phyloP scores from a whole-genome alignment of 1,140 invertebrate genomes.

The Ruditapes philippinarum region DNA sequence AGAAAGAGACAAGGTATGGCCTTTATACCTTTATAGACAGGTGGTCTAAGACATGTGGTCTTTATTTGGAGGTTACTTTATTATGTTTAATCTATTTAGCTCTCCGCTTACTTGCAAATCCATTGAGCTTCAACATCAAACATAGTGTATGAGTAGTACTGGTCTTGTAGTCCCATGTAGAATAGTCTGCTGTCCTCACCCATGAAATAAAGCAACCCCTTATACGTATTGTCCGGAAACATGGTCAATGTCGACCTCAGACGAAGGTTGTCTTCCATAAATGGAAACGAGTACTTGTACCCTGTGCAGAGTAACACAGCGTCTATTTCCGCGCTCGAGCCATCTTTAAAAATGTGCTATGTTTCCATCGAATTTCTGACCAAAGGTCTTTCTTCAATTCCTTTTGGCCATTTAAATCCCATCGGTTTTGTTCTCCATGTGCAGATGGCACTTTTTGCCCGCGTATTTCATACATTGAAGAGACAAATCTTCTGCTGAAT shows the following conservation, averaged over 20 bases:
- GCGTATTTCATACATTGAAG: slow-evolving; percentile 58
- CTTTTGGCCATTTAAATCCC: too few relatives aligned
- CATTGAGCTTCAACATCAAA: slow-evolving; percentile 64
- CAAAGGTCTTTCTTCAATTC: too few relatives aligned
- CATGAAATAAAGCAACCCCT: slow-evolving; percentile 43
- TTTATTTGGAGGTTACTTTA: neutral
- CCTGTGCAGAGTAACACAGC: slow-evolving; percentile 57
- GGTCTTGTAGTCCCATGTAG: slow-evolving; percentile 57
- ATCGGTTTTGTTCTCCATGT: slow-evolving; percentile 51
- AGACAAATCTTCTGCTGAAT: slow-evolving; percentile 56
- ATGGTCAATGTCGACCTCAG: neutral
- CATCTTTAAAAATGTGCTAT: slow-evolving; percentile 59
- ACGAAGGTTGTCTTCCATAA: slow-evolving; percentile 25
- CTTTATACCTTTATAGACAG: neutral
- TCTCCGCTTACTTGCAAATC: slow-evolving; percentile 34
- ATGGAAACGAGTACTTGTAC: slow-evolving; percentile 51
- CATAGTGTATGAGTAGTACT: slow-evolving; percentile 58
- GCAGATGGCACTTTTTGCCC: slow-evolving; percentile 17
- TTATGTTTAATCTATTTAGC: neutral
- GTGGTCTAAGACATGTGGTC: neutral
- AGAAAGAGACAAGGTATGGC: neutral
- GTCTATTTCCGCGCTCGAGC: slow-evolving; percentile 41
- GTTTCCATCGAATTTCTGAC: slow-evolving; percentile 39
- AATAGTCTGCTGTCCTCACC: slow-evolving; percentile 60
- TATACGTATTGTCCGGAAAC: slow-evolving; percentile 55